Percentiles rank a stretch among this genome's conserved stretches.
Conservation (phyloP, 1,140 invertebrate species). For the honey bee (Apis mellifera) region Amel_HAv3.1 CM009943.2:3320001-3320500, state of each 20-base stretch:
- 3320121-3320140: slow-evolving; percentile 67
- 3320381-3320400: not conserved
- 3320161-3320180: slow-evolving; percentile 59
- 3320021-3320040: slow-evolving; percentile 82
- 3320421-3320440: no score
- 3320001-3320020: slow-evolving; percentile 74
- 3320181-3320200: slow-evolving; percentile 20
- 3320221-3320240: not conserved
- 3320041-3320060: slow-evolving; percentile 76
- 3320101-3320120: slow-evolving; percentile 21
- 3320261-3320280: not conserved
- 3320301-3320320: not conserved
- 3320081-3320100: slow-evolving; percentile 41
- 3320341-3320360: slow-evolving; percentile 14
- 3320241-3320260: not conserved
- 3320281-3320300: not conserved
- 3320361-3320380: not conserved
- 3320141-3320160: slow-evolving; percentile 38
- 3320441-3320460: no score
- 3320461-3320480: no score
- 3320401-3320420: no score
- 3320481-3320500: not conserved
- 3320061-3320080: slow-evolving; percentile 45
- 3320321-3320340: slow-evolving; percentile 11
- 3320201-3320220: slow-evolving; percentile 9